A percentile compares a stretch with the other conserved stretches of the same genome.
phyloP scores from a whole-genome alignment of 2,888 invertebrate genomes.

The Caenorhabditis sp. region DNA sequence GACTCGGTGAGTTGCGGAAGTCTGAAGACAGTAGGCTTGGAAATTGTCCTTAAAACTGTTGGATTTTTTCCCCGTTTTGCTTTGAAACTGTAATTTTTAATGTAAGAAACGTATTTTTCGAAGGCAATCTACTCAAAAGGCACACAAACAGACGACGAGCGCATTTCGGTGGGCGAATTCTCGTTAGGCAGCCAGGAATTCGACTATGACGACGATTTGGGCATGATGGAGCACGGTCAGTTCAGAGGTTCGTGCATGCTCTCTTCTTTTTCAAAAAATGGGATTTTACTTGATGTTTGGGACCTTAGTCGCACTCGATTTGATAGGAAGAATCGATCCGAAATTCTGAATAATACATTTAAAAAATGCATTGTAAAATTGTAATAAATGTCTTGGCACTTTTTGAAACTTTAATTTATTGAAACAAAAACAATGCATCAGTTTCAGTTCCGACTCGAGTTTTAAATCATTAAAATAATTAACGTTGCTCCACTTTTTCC shows the following conservation, averaged over 20 bases:
- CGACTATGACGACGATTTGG: constrained; percentile 76
- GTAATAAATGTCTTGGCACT: no score
- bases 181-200: constrained; percentile 72
- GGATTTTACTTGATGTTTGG: no score
- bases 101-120: constrained; percentile 6
- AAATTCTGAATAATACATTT: no score
- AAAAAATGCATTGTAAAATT: no score
- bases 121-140: constrained; percentile 77
- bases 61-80: not conserved
- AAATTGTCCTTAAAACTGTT: not conserved
- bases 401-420: no score
- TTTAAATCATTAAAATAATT: no score
- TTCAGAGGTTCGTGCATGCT: constrained; percentile 58
- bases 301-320: no score
- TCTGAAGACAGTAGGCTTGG: not conserved
- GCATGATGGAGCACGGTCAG: constrained; percentile 53
- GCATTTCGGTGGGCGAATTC: constrained; percentile 73
- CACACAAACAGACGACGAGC: constrained; percentile 78
- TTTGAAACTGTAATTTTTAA: not conserved
- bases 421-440: no score
- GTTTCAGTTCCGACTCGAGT: no score
- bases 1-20: constrained; percentile 46
- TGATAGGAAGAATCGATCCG: no score
- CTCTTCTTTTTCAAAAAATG: no score
- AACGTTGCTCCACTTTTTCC: not conserved